Evolutionary conservation across 2,113 vertebrate species (phyloP).

Genomic region (Lichenostomus cassidix): DNA sequence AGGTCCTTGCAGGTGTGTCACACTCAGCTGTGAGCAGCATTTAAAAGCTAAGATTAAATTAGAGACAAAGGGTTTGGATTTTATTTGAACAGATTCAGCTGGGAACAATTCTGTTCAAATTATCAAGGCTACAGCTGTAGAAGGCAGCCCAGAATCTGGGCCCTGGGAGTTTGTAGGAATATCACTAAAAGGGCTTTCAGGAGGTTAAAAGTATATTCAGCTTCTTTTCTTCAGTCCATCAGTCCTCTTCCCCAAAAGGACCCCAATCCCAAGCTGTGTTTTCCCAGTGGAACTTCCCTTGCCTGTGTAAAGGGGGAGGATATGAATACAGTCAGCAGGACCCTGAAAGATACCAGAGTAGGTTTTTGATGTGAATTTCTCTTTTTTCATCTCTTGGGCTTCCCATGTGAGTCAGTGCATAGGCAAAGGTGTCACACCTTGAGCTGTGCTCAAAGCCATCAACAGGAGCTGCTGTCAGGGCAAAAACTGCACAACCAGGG

Average conservation of each 20-base stretch:
- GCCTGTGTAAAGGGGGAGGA: background rate
- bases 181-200: background rate
- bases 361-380: background rate
- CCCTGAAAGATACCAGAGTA: background rate
- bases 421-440: no score
- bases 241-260: background rate
- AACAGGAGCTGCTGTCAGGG: background rate
- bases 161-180: background rate
- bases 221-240: background rate
- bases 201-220: background rate
- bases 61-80: background rate
- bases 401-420: background rate
- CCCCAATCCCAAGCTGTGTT: background rate
- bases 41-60: background rate
- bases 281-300: background rate
- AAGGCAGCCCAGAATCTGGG: background rate
- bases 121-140: background rate
- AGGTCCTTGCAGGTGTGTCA: background rate
- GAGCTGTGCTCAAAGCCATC: background rate
- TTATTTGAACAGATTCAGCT: background rate
- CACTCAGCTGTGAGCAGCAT: background rate
- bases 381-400: background rate
- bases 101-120: background rate
- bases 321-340: background rate
- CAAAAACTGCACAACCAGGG: background rate